Evolutionary conservation across 2,797 vertebrate genomes (phyloP).

Genomic region (Oceanodroma leucorhoa): DNA sequence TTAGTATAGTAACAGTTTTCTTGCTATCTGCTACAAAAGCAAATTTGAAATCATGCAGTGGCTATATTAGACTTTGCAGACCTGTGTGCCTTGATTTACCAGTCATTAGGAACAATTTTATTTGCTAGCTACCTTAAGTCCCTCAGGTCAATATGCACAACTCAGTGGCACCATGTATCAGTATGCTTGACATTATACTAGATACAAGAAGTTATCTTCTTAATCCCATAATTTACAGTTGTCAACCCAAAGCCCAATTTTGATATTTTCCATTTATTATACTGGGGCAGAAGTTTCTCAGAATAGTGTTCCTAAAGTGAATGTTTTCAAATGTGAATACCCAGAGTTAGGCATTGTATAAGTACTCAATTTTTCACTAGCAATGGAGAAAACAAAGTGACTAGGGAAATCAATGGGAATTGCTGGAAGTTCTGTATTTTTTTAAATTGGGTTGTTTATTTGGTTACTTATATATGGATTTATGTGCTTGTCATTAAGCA

Average conservation of each 20-base stretch:
- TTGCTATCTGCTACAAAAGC: background rate
- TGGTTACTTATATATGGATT: conserved; percentile 38
- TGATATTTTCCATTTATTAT: background rate
- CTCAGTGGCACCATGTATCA: background rate
- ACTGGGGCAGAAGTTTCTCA: background rate
- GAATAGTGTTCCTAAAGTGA: background rate
- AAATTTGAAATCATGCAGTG: background rate
- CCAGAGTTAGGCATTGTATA: background rate
- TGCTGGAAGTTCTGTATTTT: conserved; percentile 20
- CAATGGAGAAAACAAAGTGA: conserved; percentile 1
- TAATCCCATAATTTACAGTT: background rate
- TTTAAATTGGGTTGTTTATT: conserved; percentile 24
- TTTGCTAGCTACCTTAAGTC: background rate
- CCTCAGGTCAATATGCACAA: background rate
- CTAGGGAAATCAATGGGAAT: conserved; percentile 12
- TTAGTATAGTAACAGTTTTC: background rate
- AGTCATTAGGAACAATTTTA: background rate
- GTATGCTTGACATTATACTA: background rate
- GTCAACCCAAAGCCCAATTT: background rate
- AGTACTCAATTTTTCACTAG: conserved; percentile 2
- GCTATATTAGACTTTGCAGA: background rate
- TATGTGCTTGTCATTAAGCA: conserved; percentile 44
- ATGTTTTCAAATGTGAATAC: background rate
- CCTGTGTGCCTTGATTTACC: background rate
- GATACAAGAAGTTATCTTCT: background rate